Base-by-base conservation (phyloP, 1,140 invertebrate genomes). In the Gonatopus flavifemur region DNA sequence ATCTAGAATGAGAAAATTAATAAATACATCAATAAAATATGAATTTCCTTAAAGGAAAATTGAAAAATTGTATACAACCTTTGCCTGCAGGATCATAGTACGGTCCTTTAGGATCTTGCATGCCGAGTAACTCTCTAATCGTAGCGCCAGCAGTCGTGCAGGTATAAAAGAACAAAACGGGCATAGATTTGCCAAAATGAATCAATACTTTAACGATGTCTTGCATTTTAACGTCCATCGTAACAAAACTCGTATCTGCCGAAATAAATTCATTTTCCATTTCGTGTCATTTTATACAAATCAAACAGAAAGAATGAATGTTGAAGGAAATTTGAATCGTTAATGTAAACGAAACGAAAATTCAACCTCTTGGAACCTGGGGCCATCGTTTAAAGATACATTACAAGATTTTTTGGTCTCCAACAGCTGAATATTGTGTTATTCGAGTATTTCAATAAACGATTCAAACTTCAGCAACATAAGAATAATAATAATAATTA, bases 81-180 rank as follows among this genome's bases (percentile, higher is more conserved):
- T 76, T 77, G 53, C 85, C 83, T 59, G 83, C 81, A 21, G 82
- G 83, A 75, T 85, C 83, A 69, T 81, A 84, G 55, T 81, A 84
- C 18, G 65, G 76, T 8, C 71, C 72, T 37, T 76, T 76, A 42
- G 62, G 69, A 61, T 74, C 74, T 64, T 63, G 72, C 77, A 67
- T 77, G 74, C 86, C 82, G 40, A 94, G 80, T 15, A 81, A 64
- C 67, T 84, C 82, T 49, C 90, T 80, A 50, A 93, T 84, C 57
- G 80, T 82, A 12, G 71, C 76, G 21, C 85, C 89, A 67, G 84
- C 86, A 25, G 70, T 78, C 36, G 80, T 79, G 45, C 83, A 83
- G 19, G 87, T 84, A 61, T 91, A 89, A 61, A 93, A 82, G 76
- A 93, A 91, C 41, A 94, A 74, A 2, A 92, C 84, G 2, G 89